phyloP scores from a whole-genome alignment of 2,113 vertebrate genomes.

The Oryzias curvinotus region DNA sequence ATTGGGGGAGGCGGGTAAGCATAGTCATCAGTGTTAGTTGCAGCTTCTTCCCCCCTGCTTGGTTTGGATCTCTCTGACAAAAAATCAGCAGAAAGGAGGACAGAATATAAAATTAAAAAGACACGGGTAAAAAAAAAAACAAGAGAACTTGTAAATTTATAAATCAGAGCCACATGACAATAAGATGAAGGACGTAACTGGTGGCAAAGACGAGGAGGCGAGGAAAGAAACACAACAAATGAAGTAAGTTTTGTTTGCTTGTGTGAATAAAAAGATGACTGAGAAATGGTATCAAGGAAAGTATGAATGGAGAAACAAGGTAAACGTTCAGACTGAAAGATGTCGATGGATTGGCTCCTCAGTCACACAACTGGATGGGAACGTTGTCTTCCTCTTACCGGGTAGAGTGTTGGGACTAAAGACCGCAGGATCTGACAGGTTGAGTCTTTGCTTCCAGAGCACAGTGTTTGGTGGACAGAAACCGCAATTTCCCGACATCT shows the following conservation, averaged over 20 bases:
- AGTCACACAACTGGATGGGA: no score
- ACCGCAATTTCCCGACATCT: conserved; percentile 48
- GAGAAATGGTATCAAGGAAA: no score
- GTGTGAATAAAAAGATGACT: no score
- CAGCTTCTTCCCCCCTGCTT: background rate
- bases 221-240: no score
- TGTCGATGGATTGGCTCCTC: background rate
- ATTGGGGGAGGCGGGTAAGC: conserved; percentile 53
- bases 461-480: conserved; percentile 34
- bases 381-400: conserved; percentile 55
- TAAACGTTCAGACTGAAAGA: no score
- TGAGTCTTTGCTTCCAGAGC: conserved; percentile 45
- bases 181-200: background rate
- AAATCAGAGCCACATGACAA: background rate
- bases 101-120: background rate
- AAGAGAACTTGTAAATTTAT: background rate
- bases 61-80: conserved; percentile 31
- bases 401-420: conserved; percentile 27
- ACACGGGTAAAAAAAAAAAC: background rate
- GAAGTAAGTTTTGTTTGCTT: no score
- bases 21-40: conserved; percentile 40
- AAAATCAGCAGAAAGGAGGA: conserved; percentile 15
- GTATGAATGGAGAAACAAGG: no score
- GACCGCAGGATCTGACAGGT: conserved; percentile 56
- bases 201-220: no score